Conservation (phyloP, 2,113 vertebrate species). For the Hippoglossus stenolepis region DNA sequence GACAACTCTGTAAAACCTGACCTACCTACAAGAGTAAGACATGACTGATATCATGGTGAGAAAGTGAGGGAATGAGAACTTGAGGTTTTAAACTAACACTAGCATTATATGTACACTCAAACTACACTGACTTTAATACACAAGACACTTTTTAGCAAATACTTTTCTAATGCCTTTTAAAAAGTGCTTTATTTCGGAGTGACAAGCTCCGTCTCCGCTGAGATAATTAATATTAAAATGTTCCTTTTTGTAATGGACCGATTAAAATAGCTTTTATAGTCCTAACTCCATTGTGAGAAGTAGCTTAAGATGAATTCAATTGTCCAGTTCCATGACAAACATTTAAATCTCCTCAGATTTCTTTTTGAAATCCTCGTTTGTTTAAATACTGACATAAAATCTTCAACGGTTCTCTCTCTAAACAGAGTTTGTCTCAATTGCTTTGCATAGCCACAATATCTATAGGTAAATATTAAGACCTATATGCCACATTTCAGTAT, state of each 20-base stretch:
- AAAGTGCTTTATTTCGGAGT: constrained; percentile 1
- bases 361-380: neutral
- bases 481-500: constrained; percentile 16
- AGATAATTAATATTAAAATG: constrained; percentile 5
- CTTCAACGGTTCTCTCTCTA: neutral
- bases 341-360: neutral
- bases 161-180: constrained; percentile 36
- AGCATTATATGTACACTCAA: constrained; percentile 13
- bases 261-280: neutral
- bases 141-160: constrained; percentile 3
- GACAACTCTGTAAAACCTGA: neutral
- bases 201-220: neutral
- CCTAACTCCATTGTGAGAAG: neutral
- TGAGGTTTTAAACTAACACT: neutral
- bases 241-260: neutral
- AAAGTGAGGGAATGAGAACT: neutral
- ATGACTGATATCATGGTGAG: neutral
- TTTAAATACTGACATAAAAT: neutral
- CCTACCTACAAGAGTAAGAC: neutral
- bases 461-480: neutral
- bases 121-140: neutral
- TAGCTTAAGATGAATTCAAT: neutral
- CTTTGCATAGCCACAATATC: neutral
- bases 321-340: neutral
- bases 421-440: constrained; percentile 6